Evolutionary conservation across 2,888 invertebrate species (phyloP).

Genomic region (Balanococcus diminutus): DNA sequence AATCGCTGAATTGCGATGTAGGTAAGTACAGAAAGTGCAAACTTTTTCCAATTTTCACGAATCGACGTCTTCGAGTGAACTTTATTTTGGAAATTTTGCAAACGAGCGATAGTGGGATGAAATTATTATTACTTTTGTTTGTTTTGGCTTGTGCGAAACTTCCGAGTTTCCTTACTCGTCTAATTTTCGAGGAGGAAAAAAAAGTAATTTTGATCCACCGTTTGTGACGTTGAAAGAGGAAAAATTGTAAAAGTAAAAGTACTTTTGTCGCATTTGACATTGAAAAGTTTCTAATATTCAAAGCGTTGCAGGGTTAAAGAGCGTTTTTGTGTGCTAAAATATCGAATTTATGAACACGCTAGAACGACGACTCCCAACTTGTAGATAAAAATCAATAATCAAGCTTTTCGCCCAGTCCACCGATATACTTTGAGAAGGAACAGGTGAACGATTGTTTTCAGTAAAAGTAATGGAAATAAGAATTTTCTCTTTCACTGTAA

Average conservation of each 20-base stretch:
- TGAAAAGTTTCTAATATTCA: neutral
- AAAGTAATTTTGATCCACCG: neutral
- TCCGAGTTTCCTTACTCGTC: no score
- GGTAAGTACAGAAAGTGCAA: no score
- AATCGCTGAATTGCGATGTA: no score
- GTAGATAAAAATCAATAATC: slow-evolving; percentile 31
- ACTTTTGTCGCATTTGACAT: neutral
- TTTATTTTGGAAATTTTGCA: no score
- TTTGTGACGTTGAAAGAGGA: neutral
- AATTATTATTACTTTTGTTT: neutral
- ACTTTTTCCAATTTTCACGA: no score
- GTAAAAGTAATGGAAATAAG: neutral
- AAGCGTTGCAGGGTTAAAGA: neutral
- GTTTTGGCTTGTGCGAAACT: no score
- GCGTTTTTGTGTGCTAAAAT: neutral
- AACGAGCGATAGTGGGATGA: no score
- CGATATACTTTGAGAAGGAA: neutral
- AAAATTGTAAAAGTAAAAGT: neutral
- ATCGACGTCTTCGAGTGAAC: no score
- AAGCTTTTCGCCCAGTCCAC: neutral
- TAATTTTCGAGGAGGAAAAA: neutral
- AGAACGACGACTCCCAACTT: neutral
- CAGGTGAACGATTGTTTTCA: slow-evolving; percentile 8
- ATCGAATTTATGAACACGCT: neutral
- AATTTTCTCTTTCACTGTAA: neutral